A percentile compares a stretch with the other conserved stretches of the same genome.
These are phyloP conservation scores for Caenorhabditis parvicauda DNA, from an alignment of 2,888 invertebrate genomes.

Conservation along the genomic window DNA sequence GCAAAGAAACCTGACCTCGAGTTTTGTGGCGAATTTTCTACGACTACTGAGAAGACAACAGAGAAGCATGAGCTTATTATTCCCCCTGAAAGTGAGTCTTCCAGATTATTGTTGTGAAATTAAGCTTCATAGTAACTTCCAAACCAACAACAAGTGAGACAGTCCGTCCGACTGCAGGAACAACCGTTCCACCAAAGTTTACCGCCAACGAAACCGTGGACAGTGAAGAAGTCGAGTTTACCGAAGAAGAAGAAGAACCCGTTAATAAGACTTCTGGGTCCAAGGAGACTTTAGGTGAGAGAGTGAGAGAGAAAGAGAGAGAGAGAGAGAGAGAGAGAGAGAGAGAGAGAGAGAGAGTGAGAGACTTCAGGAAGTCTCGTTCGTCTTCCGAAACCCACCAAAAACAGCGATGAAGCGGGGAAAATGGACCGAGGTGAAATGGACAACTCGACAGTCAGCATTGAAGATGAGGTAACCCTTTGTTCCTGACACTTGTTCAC, in stretches of 20 bases:
- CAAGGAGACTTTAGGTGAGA: neutral
- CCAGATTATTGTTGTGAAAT: too few species aligned
- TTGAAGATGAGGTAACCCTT: conserved; percentile 18
- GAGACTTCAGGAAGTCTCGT: conserved; percentile 11
- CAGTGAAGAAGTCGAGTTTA: neutral
- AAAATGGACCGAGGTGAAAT: too few species aligned
- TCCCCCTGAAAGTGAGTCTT: too few species aligned
- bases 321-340: too few species aligned
- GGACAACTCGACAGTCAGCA: too few species aligned
- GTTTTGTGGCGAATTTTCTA: conserved; percentile 16
- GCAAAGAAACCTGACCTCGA: conserved; percentile 27
- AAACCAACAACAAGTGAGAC: too few species aligned
- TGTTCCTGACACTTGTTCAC: neutral
- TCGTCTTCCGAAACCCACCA: conserved; percentile 9
- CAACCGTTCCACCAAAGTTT: neutral
- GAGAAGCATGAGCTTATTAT: too few species aligned
- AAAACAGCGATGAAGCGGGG: neutral
- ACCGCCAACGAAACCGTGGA: neutral
- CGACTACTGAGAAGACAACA: too few species aligned
- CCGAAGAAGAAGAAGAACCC: neutral
- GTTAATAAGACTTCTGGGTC: neutral
- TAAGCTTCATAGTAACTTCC: too few species aligned
- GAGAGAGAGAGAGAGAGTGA: too few species aligned
- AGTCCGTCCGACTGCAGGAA: neutral
- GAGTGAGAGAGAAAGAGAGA: neutral